These are phyloP conservation scores for Todiramphus chloris DNA, from an alignment of 2,113 vertebrate species.

Conservation along the genomic window DNA sequence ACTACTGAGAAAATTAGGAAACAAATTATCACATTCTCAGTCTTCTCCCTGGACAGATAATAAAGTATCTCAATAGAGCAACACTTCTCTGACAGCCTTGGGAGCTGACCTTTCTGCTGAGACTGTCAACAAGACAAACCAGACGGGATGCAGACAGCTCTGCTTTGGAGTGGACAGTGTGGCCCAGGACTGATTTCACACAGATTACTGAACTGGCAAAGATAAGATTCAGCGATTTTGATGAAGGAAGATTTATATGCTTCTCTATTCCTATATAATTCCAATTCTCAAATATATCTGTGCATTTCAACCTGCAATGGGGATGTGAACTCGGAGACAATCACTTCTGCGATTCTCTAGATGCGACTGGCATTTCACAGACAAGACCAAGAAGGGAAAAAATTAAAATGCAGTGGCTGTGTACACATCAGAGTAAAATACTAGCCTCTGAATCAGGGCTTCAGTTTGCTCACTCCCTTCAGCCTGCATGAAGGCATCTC, in stretches of 20 bases:
- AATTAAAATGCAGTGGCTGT: background rate
- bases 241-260: background rate
- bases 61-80: background rate
- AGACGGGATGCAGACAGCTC: accelerated
- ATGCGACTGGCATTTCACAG: accelerated
- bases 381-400: background rate
- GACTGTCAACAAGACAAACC: background rate
- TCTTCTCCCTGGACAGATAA: background rate
- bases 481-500: background rate
- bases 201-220: background rate
- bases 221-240: background rate
- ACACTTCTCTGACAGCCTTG: background rate
- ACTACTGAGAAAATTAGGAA: background rate
- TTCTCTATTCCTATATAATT: background rate
- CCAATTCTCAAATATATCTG: background rate
- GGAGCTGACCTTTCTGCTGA: background rate
- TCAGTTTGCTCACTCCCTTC: background rate
- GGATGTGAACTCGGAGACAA: background rate
- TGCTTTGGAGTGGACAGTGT: accelerated
- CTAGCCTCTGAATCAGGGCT: background rate
- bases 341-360: background rate
- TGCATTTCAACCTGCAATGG: background rate
- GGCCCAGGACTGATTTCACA: background rate
- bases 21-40: constrained; percentile 1
- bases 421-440: background rate